Evolutionary conservation across 2,113 vertebrate species (phyloP).

Genomic region (Brachyistius frenatus): DNA sequence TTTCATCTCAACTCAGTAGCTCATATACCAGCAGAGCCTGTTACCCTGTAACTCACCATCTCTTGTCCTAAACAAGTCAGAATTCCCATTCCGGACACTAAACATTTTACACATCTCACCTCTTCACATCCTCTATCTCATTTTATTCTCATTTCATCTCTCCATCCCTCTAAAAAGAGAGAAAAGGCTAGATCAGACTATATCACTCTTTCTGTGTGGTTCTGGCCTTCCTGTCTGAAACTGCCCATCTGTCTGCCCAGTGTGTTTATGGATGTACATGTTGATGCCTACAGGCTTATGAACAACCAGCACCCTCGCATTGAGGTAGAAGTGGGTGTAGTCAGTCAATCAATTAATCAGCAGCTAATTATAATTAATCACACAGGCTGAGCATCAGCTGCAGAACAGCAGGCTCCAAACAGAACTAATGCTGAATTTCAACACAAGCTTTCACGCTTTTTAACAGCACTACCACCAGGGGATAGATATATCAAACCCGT

Average conservation of each 20-base stretch:
- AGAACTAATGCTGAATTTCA: slow-evolving; percentile 29
- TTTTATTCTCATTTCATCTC: background rate
- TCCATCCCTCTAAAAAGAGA: background rate
- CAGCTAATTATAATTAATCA: slow-evolving; percentile 66
- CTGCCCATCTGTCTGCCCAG: slow-evolving; percentile 16
- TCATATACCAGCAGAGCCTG: slow-evolving; percentile 26
- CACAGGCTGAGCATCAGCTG: slow-evolving; percentile 67
- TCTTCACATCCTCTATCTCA: background rate
- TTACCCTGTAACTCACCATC: slow-evolving; percentile 1
- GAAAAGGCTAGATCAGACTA: slow-evolving; percentile 6
- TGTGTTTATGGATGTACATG: slow-evolving; percentile 3
- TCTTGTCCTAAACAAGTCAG: slow-evolving; percentile 11
- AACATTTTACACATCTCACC: slow-evolving; percentile 31
- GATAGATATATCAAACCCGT: slow-evolving; percentile 23
- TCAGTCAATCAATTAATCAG: slow-evolving; percentile 66
- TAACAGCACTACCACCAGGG: slow-evolving; percentile 33
- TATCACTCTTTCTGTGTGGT: background rate
- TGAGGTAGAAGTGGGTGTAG: slow-evolving; percentile 18
- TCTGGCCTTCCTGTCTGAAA: slow-evolving; percentile 20
- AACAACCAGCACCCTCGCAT: slow-evolving; percentile 11
- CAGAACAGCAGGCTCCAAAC: slow-evolving; percentile 50
- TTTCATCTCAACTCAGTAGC: slow-evolving; percentile 52
- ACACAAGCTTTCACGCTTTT: slow-evolving; percentile 33
- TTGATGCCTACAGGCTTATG: slow-evolving; percentile 9
- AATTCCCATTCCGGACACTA: slow-evolving; percentile 10